These are phyloP conservation scores for Stegodyphus dumicola DNA, from an alignment of 1,140 invertebrate species.

Conservation along the genomic window DNA sequence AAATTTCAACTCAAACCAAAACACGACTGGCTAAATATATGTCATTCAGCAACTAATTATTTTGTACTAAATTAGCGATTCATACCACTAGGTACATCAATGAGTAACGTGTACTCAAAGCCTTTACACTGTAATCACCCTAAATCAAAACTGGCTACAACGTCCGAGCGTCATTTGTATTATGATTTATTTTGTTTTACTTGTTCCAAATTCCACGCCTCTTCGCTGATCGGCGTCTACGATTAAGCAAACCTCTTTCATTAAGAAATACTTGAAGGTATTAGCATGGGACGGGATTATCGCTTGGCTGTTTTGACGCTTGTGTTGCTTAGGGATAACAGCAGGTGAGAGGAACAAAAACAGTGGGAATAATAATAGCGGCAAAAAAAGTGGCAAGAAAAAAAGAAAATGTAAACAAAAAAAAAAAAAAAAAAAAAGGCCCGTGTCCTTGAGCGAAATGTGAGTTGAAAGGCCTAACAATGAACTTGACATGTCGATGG, in stretches of 20 bases:
- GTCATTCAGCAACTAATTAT: too few species aligned
- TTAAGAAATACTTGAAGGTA: constrained; percentile 25
- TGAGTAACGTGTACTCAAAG: too few species aligned
- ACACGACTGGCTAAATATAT: too few species aligned
- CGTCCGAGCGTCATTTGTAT: too few species aligned
- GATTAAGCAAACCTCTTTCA: constrained; percentile 19
- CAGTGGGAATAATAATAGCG: too few species aligned
- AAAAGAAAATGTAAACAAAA: not conserved
- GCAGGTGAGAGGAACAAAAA: not conserved
- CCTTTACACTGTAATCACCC: too few species aligned
- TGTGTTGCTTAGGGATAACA: not conserved
- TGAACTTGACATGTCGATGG: constrained; percentile 12
- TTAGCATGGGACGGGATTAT: not conserved
- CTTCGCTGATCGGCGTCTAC: constrained; percentile 12
- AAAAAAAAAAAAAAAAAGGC: not conserved
- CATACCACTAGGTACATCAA: too few species aligned
- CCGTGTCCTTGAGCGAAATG: constrained; percentile 10
- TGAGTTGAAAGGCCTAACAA: constrained; percentile 21
- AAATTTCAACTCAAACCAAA: too few species aligned
- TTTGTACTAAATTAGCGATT: too few species aligned
- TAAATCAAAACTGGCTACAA: too few species aligned
- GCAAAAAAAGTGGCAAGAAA: too few species aligned
- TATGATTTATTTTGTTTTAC: too few species aligned
- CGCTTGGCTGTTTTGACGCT: constrained; percentile 4
- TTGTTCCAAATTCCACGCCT: not conserved